These are phyloP conservation scores for Ciona savignyi DNA, from an alignment of 23 tunicate genomes.

Conservation along the genomic window DNA sequence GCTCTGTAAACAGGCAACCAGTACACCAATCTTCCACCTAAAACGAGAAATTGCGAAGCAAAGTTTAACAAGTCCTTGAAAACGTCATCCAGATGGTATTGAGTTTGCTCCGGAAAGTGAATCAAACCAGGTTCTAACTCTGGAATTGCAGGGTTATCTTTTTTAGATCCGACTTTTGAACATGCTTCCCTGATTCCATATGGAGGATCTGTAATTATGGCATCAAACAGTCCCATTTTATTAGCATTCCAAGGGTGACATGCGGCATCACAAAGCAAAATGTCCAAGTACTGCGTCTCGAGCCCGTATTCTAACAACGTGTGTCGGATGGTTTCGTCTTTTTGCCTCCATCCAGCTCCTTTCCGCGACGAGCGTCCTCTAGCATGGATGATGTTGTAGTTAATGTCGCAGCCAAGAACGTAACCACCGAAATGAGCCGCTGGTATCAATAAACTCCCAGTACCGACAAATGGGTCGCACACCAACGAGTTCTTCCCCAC, in stretches of 20 bases:
- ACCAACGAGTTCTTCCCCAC: constrained; percentile 30
- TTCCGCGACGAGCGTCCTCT: constrained; percentile 89
- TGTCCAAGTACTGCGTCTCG: constrained; percentile 58
- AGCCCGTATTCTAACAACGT: constrained; percentile 52
- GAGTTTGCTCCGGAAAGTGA: constrained; percentile 86
- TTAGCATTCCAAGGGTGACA: constrained; percentile 53
- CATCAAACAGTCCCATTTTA: constrained; percentile 59
- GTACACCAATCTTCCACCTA: constrained; percentile 86
- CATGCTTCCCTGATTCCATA: constrained; percentile 96
- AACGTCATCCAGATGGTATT: constrained; percentile 84
- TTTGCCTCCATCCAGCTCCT: constrained; percentile 70
- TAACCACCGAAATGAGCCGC: constrained; percentile 88
- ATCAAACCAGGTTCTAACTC: constrained; percentile 28
- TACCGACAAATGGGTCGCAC: constrained; percentile 97
- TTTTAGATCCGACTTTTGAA: constrained; percentile 58
- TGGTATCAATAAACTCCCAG: constrained; percentile 84
- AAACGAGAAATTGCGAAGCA: constrained; percentile 42
- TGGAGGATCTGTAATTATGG: constrained; percentile 98
- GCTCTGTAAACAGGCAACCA: constrained; percentile 85
- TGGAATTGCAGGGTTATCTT: constrained; percentile 10
- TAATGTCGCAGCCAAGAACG: constrained; percentile 91
- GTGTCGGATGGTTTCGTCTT: constrained; percentile 78
- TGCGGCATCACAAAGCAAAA: constrained; percentile 70
- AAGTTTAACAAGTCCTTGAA: constrained; percentile 79
- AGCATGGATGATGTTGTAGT: constrained; percentile 86